Base-by-base conservation (phyloP, 2,113 vertebrate genomes). In the Muntiacus muntjak region DNA sequence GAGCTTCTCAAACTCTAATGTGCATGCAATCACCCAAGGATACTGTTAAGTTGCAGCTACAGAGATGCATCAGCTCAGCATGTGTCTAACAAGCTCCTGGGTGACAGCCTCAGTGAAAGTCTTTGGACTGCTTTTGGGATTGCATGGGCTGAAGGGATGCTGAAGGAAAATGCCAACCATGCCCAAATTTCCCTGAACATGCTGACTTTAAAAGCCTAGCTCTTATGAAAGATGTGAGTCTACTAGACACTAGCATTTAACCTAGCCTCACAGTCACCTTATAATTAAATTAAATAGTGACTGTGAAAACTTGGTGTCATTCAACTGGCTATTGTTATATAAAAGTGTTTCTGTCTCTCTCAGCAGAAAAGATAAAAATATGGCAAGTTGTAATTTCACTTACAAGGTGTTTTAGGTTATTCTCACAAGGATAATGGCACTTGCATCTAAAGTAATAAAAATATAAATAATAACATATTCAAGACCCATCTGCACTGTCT, bases 401-500 rank as follows among this genome's bases (percentile, higher is more conserved):
- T 76, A 19, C 3, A 21, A 90, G 23, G 19, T 74, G 36, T 81
- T 90, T 57, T 43, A 91, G 92, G 36, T 74, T 90, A 78, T 87
- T 94, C n/a, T 94, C 33, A 0, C 26, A n/a, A 52, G 36, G 33
- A 88, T n/a, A 81, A 88, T 88, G n/a, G 57, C 43, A 74, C 94
- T 85, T 86, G 92, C 36, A 81, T 50, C 79, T 62, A 11, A 47
- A 81, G 64, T n/a, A 97, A 86, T 95, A 96, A 81, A 81, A 87
- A 28, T 30, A 82, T 74, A 94, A 96, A 87, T 87, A 82, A 93
- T 96, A 93, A 97, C 94, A 95, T 97, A 97, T 95, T 88, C 95
- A 89, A 91, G 87, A 40, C 12, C 64, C n/a, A 60, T 89, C 78
- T 57, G 16, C 6, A 60, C 74, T 95, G 85, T 96, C 94, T 84